These are phyloP conservation scores for Phthorimaea operculella DNA, from an alignment of 1,140 invertebrate genomes.

Conservation along the genomic window DNA sequence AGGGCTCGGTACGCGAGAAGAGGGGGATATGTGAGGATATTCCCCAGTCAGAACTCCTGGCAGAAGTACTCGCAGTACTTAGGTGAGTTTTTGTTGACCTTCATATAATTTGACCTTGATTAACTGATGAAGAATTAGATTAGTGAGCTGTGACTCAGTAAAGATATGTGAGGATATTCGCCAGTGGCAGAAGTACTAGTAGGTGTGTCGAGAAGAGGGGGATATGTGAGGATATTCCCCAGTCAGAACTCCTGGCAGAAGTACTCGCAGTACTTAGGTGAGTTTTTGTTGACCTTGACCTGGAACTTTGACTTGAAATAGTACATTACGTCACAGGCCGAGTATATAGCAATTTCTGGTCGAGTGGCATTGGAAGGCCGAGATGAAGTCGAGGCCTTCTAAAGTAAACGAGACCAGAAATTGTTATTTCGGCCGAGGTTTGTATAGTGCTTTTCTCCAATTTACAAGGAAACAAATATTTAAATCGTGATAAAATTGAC, in stretches of 20 bases:
- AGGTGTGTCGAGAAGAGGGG: slow-evolving; percentile 79
- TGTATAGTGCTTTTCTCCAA: too few relatives aligned
- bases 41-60: slow-evolving; percentile 90
- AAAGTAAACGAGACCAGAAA: too few relatives aligned
- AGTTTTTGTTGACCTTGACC: slow-evolving; percentile 10
- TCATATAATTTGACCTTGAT: too few relatives aligned
- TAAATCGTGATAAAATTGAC: too few relatives aligned
- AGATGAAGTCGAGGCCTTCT: too few relatives aligned
- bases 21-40: slow-evolving; percentile 92
- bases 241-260: slow-evolving; percentile 84
- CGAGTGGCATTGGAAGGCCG: too few relatives aligned
- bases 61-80: slow-evolving; percentile 79
- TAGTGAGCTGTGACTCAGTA: slow-evolving; percentile 87
- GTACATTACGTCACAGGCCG: too few relatives aligned
- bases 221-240: slow-evolving; percentile 93
- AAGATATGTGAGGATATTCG: slow-evolving; percentile 93
- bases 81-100: slow-evolving; percentile 53
- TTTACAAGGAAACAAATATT: too few relatives aligned
- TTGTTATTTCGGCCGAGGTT: too few relatives aligned
- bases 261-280: slow-evolving; percentile 79
- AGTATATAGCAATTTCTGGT: too few relatives aligned
- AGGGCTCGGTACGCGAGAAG: slow-evolving; percentile 85
- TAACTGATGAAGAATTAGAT: too few relatives aligned
- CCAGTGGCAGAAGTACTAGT: slow-evolving; percentile 87
- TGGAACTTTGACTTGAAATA: too few relatives aligned